Conservation (phyloP, 2,888 invertebrate genomes). For the Cosmia trapezina region DNA sequence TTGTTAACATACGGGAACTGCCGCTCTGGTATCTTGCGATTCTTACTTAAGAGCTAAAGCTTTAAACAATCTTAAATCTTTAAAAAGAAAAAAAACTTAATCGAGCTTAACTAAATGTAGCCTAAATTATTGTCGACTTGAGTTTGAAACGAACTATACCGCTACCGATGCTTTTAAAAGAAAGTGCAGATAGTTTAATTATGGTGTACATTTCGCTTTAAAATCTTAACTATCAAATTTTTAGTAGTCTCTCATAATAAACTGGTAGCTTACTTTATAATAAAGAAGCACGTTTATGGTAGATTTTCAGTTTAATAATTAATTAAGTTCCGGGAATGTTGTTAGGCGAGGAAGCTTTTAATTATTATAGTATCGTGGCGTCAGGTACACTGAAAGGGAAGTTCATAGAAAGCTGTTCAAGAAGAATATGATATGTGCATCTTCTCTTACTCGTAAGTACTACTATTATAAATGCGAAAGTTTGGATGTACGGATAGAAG, state of each 20-base stretch:
- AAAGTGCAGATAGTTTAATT: background rate
- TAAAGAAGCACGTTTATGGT: background rate
- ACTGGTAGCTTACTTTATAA: slow-evolving; percentile 2
- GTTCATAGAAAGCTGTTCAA: slow-evolving; percentile 10
- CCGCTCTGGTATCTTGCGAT: too few relatives aligned
- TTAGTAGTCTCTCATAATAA: background rate
- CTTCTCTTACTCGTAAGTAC: too few relatives aligned
- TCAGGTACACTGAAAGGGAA: slow-evolving; percentile 10
- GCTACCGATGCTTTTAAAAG: too few relatives aligned
- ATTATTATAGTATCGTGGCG: slow-evolving; percentile 16
- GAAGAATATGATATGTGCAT: slow-evolving; percentile 1
- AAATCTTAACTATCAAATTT: background rate
- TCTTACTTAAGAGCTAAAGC: too few relatives aligned
- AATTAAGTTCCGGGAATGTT: slow-evolving; percentile 33
- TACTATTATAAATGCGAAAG: too few relatives aligned
- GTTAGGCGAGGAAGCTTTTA: slow-evolving; percentile 38
- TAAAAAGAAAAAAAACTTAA: too few relatives aligned
- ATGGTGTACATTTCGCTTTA: background rate
- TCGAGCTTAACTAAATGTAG: too few relatives aligned
- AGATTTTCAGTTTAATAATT: slow-evolving; percentile 11
- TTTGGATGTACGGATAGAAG: too few relatives aligned
- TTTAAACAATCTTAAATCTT: too few relatives aligned
- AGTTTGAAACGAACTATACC: too few relatives aligned
- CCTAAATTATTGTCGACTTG: too few relatives aligned
- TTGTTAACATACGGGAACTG: too few relatives aligned